Evolutionary conservation across 2,113 vertebrate species (phyloP), one percentile per base, ranked within the genome.

Genomic region (Corythornis vintsioides): DNA sequence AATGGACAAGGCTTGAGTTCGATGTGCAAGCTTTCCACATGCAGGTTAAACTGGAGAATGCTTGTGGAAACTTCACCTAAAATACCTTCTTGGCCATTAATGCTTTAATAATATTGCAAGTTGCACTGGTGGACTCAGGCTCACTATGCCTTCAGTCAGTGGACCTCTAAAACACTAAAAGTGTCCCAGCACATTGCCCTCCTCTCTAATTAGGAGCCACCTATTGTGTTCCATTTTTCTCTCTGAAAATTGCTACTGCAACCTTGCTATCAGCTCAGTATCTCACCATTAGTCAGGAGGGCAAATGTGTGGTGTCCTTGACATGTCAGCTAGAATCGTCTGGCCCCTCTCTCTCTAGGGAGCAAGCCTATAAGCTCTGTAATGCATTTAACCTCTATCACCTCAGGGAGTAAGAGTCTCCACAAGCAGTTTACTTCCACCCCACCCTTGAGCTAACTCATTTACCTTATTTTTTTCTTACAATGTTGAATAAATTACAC

Each of bases 401-500:
- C 94, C 88, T 73, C 94, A 17, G 93, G 93, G 94, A 97, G 61
- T 89, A 93, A 94, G 95, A 89, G 91, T 87, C 96, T 96, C 93
- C 89, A 87, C 89, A 93, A 97, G 92, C 94, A 94, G 94, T 94
- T 95, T 93, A 89, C 94, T 95, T 87, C 74, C 18, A 60, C 83
- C 95, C 97, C 92, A 89, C 45, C 52, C 89, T 94, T 65, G 52
- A 96, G 86, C 89, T 83, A 94, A 87, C 94, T 96, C 79, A 95
- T 95, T 95, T 93, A 86, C 90, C 71, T 93, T 89, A 83, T 89
- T 94, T 96, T 95, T 95, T 96, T 83, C 94, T 81, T 89, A 97
- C 90, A 91, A 88, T 86, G 82, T 85, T 94, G 97, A 96, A 97
- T 97, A 96, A 97, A 97, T 98, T 96, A 94, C 94, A 83, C 91